Base-by-base conservation (phyloP, 64 coral and sea anemone genomes). In the Pocillopora verrucosa region DNA sequence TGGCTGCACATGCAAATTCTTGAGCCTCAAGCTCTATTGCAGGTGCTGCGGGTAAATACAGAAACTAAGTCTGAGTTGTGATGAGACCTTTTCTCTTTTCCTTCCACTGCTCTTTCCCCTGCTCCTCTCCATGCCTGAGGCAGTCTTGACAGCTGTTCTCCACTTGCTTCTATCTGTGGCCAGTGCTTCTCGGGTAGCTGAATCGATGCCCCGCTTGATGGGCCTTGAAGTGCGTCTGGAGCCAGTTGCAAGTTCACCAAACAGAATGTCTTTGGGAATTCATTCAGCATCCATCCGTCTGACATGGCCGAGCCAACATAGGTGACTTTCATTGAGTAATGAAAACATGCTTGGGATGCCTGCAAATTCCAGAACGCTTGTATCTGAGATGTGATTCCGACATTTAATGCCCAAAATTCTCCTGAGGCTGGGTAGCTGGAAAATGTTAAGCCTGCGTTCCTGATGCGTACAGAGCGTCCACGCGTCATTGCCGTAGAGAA, bases 401-500 rank as follows among this genome's bases (percentile, higher is more conserved):
- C 73, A 75, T 11, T 11, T 75, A 20, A 75, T 75, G 74, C 74
- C 74, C n/a, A 76, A 13, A 17, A 80, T 80, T 56, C 78, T 51
- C 59, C 78, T 80, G 16, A 80, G 78, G 1, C 78, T 25, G 78
- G 56, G 78, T 34, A 58, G 41, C 19, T 80, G 78, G 26, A 80
- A 80, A 13, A 17, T 34, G 60, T 80, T 24, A 7, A 76, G 74
- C 12, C 15, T 76, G 74, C 80, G 80, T 68, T 83, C 80, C 41
- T 64, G 59, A 9, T n/a, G 22, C 38, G 80, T 10, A 25, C 13
- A 76, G 16, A 24, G 3, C n/a, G 13, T 78, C 73, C 73, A 89
- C 77, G 87, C 45, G 64, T 90, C 88, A 57, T 69, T 83, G 13
- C 60, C 76, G 69, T 89, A 89, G 13, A 80, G 60, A 17, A 89